Conservation (phyloP, 2,797 vertebrate genomes). For the Esox masquinongy region DNA sequence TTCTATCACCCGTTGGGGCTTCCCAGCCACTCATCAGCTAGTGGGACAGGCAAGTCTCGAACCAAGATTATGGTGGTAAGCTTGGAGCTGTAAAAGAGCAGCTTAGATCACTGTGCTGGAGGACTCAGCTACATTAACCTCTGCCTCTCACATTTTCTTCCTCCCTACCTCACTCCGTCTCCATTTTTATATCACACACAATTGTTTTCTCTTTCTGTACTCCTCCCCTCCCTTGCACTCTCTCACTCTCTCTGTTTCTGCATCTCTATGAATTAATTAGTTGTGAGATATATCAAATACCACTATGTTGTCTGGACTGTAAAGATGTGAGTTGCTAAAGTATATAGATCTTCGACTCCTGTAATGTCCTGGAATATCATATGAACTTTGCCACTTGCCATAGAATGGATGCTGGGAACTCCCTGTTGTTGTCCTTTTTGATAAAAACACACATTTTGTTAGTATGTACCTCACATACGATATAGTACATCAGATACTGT, state of each 20-base stretch:
- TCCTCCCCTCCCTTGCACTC: neutral
- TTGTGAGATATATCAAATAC: slow-evolving; percentile 63
- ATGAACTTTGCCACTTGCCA: neutral
- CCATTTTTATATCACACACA: neutral
- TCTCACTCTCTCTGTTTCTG: neutral
- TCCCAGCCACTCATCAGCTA: neutral
- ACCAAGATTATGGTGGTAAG: too few relatives aligned
- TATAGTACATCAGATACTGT: too few relatives aligned
- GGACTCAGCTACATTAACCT: too few relatives aligned
- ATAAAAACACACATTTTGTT: too few relatives aligned
- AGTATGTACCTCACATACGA: too few relatives aligned
- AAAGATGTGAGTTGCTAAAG: slow-evolving; percentile 56
- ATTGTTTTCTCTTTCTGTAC: neutral
- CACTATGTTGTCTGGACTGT: slow-evolving; percentile 38
- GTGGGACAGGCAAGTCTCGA: too few relatives aligned
- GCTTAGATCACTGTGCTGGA: too few relatives aligned
- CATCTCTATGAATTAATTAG: neutral
- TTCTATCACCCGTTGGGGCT: neutral
- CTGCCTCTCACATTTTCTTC: neutral
- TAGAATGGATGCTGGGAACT: neutral
- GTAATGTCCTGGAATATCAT: neutral
- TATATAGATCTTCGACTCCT: neutral
- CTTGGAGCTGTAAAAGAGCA: too few relatives aligned
- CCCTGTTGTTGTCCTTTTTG: neutral
- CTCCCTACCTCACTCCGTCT: neutral